Conservation (phyloP, 2,888 invertebrate species). For the Rhaphigaster nebulosa region DNA sequence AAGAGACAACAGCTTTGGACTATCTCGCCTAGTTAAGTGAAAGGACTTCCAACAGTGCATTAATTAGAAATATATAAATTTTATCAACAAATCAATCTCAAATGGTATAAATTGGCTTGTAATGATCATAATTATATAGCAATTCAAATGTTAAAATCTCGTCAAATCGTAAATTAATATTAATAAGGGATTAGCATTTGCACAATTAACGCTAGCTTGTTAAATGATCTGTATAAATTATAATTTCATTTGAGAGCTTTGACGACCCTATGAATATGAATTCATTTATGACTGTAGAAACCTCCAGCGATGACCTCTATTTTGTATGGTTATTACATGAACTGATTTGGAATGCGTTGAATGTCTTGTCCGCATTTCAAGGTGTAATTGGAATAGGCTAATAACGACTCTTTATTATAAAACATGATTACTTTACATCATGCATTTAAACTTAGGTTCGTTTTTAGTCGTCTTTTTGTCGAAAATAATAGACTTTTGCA, state of each 20-base stretch:
- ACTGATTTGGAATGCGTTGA: no score
- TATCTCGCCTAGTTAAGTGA: neutral
- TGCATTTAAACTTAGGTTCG: no score
- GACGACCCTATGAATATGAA: neutral
- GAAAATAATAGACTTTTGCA: no score
- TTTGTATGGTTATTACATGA: neutral
- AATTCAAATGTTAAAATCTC: neutral
- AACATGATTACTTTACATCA: no score
- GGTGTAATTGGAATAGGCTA: neutral
- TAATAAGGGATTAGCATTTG: neutral
- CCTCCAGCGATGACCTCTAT: neutral
- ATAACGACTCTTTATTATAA: neutral
- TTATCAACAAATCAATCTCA: neutral
- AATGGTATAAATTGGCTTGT: neutral
- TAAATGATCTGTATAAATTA: neutral
- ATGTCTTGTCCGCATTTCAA: neutral
- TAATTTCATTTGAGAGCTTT: neutral
- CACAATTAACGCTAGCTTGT: neutral
- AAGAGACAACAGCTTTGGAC: neutral
- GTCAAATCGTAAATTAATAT: neutral
- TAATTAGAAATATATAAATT: neutral
- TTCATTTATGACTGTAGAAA: no score
- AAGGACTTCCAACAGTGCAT: neutral
- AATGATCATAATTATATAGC: neutral
- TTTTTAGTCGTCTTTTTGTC: no score